Conservation (phyloP, 53 echinoderm and acorn worm genomes). For the Hippasteria phrygiana region DNA sequence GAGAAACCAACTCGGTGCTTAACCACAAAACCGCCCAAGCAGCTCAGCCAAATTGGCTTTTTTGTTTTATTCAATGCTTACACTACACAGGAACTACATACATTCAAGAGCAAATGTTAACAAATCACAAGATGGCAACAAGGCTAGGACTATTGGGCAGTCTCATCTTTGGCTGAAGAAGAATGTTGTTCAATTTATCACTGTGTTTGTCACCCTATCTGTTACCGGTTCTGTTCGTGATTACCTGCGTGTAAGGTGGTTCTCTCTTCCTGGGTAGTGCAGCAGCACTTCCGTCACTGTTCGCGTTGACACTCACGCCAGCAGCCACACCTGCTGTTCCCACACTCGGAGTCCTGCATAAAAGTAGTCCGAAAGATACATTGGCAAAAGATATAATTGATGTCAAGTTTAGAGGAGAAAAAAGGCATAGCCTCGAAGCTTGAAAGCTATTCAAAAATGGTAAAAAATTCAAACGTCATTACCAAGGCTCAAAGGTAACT, state of each 20-base stretch:
- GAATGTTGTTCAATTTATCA: neutral
- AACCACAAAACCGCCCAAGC: too few relatives aligned
- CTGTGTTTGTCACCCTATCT: neutral
- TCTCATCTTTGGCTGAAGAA: neutral
- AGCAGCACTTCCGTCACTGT: constrained; percentile 26
- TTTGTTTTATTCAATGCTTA: too few relatives aligned
- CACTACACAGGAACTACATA: too few relatives aligned
- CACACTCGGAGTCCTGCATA: constrained; percentile 8
- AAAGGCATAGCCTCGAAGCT: too few relatives aligned
- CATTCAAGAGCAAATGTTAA: too few relatives aligned
- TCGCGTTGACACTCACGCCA: neutral
- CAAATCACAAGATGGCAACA: too few relatives aligned
- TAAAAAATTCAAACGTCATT: too few relatives aligned
- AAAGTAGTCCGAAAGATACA: neutral
- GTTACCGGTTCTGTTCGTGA: neutral
- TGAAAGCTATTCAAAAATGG: too few relatives aligned
- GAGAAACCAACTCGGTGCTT: too few relatives aligned
- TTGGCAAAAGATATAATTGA: neutral
- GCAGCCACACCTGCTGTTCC: constrained; percentile 7
- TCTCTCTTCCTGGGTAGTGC: constrained; percentile 65
- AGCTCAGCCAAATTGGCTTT: too few relatives aligned
- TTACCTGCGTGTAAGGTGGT: constrained; percentile 84
- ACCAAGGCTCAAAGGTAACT: neutral
- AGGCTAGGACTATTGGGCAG: too few relatives aligned
- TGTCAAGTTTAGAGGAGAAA: too few relatives aligned